phyloP scores from a whole-genome alignment of 2,888 invertebrate genomes.

The Helicoverpa assulta region DNA sequence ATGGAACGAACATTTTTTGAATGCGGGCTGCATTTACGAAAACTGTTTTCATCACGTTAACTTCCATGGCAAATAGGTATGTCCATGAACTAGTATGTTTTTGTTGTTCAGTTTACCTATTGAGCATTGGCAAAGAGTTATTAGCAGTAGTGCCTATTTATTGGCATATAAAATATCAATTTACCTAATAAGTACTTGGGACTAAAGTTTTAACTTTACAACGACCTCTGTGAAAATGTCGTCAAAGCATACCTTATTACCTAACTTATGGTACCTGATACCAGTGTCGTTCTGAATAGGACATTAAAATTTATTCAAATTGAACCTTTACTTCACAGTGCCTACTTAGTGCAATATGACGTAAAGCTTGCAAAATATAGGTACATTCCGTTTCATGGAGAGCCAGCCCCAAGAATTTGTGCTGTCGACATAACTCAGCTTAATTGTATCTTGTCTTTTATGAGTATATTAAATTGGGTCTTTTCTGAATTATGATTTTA shows the following conservation, averaged over 20 bases:
- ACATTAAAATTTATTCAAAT: background rate
- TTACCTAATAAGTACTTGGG: constrained; percentile 8
- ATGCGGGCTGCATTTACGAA: constrained; percentile 23
- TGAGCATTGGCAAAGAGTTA: no score
- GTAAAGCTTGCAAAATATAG: background rate
- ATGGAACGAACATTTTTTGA: constrained; percentile 36
- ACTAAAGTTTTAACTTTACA: constrained; percentile 11
- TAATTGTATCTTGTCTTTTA: constrained; percentile 29
- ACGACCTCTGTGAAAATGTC: constrained; percentile 4
- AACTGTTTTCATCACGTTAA: constrained; percentile 20
- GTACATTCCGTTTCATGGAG: constrained; percentile 5
- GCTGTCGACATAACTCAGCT: constrained; percentile 12
- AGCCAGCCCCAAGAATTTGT: background rate
- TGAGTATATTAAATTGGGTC: constrained; percentile 1
- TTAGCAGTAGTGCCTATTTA: constrained; percentile 6
- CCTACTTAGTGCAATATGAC: background rate
- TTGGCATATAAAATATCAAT: constrained; percentile 39
- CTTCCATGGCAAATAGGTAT: constrained; percentile 13
- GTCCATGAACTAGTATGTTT: constrained; percentile 6
- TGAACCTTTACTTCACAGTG: background rate
- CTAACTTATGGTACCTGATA: background rate
- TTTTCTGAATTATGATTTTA: no score
- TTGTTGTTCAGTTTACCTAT: constrained; percentile 4
- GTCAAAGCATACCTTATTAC: background rate
- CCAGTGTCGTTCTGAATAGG: background rate